Conservation (phyloP, 1,140 invertebrate genomes). For the Brachionus calyciflorus region DNA sequence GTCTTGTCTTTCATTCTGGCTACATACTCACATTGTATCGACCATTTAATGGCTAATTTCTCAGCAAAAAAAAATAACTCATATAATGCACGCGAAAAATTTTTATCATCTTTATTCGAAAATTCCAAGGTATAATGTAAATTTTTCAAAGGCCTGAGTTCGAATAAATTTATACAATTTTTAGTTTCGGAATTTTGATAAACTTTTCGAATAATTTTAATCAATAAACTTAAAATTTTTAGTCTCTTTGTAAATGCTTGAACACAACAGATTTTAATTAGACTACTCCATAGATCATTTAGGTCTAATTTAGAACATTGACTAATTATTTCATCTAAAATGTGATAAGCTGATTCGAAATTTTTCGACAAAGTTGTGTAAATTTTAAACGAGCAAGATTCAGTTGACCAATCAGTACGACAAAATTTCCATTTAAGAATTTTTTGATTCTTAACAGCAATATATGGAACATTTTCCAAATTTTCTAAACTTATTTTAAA, state of each 20-base stretch:
- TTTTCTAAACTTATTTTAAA: background rate
- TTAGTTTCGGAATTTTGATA: background rate
- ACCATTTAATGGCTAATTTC: conserved; percentile 33
- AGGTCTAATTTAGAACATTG: background rate
- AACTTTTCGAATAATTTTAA: conserved; percentile 33
- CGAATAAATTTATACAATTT: background rate
- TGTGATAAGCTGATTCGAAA: conserved; percentile 7
- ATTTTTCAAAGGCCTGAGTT: conserved; percentile 15
- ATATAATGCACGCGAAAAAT: conserved; percentile 13
- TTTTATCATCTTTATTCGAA: background rate
- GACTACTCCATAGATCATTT: conserved; percentile 10
- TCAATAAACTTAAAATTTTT: conserved; percentile 30
- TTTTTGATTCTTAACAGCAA: conserved; percentile 14
- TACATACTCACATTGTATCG: conserved; percentile 3
- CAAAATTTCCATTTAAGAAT: conserved; percentile 43
- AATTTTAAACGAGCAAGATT: conserved; percentile 25
- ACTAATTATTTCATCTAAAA: conserved; percentile 22
- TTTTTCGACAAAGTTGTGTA: background rate
- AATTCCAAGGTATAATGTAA: background rate
- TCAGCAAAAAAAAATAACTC: conserved; percentile 42
- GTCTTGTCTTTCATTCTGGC: conserved; percentile 22
- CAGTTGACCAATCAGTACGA: background rate
- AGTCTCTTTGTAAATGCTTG: conserved; percentile 25
- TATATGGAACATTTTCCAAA: background rate
- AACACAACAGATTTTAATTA: conserved; percentile 15